Base-by-base conservation (phyloP, 2,797 vertebrate species). In the Pempheris klunzingeri region DNA sequence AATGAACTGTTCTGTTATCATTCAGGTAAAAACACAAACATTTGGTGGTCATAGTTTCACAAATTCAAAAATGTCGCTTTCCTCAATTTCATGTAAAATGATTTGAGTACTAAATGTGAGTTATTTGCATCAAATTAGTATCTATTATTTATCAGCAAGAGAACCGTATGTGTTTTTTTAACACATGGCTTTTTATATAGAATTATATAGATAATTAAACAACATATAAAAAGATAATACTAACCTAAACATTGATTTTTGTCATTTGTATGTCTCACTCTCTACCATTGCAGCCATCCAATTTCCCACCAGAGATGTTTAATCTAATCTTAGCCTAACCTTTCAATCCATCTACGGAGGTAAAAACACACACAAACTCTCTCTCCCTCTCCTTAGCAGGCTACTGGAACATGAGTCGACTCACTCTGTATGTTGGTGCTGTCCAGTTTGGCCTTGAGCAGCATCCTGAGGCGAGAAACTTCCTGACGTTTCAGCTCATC, bases 401-500 rank as follows among this genome's bases (percentile, higher is more conserved):
- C 22, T 7, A 28, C 24, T 17, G 14, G 50, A 30, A 18, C 17
- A 30, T 7, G 20, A 12, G 20, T 63, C 26, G 12, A 50, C 95
- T 95, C 67, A 97, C 97, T 96, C 84, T 97, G 96, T 4, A 95
- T 93, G 90, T 96, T 96, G 78, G 95, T 92, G 3, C 96, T 96
- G 17, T 98, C 97, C 95, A 97, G 93, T 88, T 97, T 97, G 80
- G 96, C 97, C 77, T 96, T 97, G 30, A 98, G 94, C 78, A 98
- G 92, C 97, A 98, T 97, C 74, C 97, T 91, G 34, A 98, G 95
- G 28, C 97, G 91, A 0, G 97, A 97, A 15, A 98, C 96, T 77
- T 98, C 97, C 93, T 97, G 97, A 1, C 97, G 90, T 92, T 98
- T 98, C 83, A 98, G 91, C 86, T 98, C 97, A 0, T 98, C 97